phyloP scores from a whole-genome alignment of 2,888 invertebrate genomes.

The Danaus chrysippus region DNA sequence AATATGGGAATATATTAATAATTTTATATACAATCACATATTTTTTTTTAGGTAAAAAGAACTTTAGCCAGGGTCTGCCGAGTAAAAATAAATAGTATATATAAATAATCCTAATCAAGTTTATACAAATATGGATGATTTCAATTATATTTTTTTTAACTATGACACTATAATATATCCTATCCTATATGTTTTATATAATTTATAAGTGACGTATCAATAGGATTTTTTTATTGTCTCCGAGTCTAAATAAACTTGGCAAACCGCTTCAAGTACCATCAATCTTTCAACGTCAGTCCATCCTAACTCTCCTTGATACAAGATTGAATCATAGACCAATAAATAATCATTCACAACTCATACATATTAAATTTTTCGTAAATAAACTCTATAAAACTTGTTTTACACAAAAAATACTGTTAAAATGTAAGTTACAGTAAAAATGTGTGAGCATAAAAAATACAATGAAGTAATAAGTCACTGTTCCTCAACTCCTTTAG shows the following conservation, averaged over 20 bases:
- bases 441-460: background rate
- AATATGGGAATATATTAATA: too few species aligned
- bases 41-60: too few species aligned
- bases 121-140: too few species aligned
- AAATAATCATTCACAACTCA: too few species aligned
- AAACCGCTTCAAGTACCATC: constrained; percentile 15
- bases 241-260: constrained; percentile 19
- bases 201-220: background rate
- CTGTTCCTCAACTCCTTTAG: background rate
- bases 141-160: too few species aligned
- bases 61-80: too few species aligned
- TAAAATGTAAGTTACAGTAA: background rate
- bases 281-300: constrained; percentile 6
- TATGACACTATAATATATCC: too few species aligned
- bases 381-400: too few species aligned
- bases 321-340: background rate
- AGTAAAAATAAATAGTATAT: too few species aligned
- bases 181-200: background rate
- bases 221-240: background rate
- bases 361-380: too few species aligned
- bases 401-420: background rate
- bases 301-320: background rate
- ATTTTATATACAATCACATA: too few species aligned
- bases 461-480: constrained; percentile 3
- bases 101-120: too few species aligned